Evolutionary conservation across 2,797 vertebrate species (phyloP).

Genomic region (Parotocinclus haroldoi): DNA sequence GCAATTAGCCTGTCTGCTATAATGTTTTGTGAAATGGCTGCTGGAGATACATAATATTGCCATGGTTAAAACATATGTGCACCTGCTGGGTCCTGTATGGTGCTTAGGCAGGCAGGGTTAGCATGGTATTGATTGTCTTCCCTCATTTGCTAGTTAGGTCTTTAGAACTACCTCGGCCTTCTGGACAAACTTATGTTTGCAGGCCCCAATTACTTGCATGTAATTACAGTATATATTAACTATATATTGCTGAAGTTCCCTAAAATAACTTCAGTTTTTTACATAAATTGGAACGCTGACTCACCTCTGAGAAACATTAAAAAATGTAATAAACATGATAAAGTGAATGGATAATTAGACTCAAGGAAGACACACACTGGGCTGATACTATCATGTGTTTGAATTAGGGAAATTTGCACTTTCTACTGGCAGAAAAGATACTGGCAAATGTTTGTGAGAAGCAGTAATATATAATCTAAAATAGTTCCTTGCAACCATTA

Average conservation of each 20-base stretch:
- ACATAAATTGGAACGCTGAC: conserved; percentile 8
- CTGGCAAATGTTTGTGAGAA: too few relatives aligned
- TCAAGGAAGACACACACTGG: conserved; percentile 1
- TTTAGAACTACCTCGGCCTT: conserved; percentile 52
- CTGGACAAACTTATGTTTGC: conserved; percentile 45
- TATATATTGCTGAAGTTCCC: conserved; percentile 9
- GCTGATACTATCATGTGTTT: background rate
- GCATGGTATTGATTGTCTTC: conserved; percentile 63
- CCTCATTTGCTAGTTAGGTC: conserved; percentile 38
- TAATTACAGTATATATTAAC: conserved; percentile 35
- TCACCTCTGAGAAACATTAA: conserved; percentile 14
- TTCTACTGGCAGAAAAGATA: background rate
- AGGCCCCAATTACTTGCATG: conserved; percentile 65
- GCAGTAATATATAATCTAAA: too few relatives aligned
- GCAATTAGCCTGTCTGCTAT: background rate
- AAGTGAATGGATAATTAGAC: conserved; percentile 19
- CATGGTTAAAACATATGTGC: background rate
- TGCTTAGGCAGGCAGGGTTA: conserved; percentile 57
- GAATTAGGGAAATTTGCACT: conserved; percentile 2
- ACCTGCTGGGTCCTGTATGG: background rate
- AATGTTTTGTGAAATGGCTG: background rate
- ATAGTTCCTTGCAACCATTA: too few relatives aligned
- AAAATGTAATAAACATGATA: background rate
- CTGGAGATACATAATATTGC: background rate
- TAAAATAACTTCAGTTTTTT: conserved; percentile 5